Evolutionary conservation across 2,113 vertebrate species (phyloP), one percentile per base, ranked within the genome.

Genomic region (Xerus inauris): DNA sequence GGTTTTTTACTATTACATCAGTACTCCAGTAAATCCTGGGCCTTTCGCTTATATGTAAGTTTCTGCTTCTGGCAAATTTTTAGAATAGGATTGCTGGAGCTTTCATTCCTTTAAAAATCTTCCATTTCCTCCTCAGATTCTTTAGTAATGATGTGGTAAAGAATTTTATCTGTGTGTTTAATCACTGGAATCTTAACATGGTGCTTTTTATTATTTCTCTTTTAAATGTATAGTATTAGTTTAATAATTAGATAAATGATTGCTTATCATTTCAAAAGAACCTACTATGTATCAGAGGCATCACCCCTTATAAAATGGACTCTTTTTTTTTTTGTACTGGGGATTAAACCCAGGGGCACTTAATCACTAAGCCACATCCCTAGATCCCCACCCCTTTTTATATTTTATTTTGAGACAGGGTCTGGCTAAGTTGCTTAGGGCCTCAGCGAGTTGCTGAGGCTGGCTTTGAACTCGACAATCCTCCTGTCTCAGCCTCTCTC

Each of bases 171-270:
- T 76, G 51, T 59, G 24, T 94, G 9, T 45, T 64, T 95, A 40
- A 47, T 94, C 64, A 72, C 45, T 96, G 64, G 11, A 71, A 88
- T 89, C 80, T 92, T 81, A 76, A 32, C 22, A 57, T 59, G 42
- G 28, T 82, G 19, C 57, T 86, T 84, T 94, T 54, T 92, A 71
- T 67, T 97, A 81, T 88, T 79, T 54, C 6, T 45, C 26, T 94
- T 65, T 82, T 73, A 54, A 81, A 69, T 59, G 54, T 89, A 28
- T 42, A 57, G 4, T 88, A 72, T 77, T 96, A 79, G 10, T 67
- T 54, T 93, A 93, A 57, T 65, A 84, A 80, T 69, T 24, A 24
- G 75, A 38, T 80, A 80, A 49, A 28, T 87, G 42, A 79, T 80
- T 87, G 38, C 65, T 62, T 62, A 0, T 71, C 17, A 72, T 54